Evolutionary conservation across 2,113 vertebrate species (phyloP).

Genomic region (Morphnarchus princeps): DNA sequence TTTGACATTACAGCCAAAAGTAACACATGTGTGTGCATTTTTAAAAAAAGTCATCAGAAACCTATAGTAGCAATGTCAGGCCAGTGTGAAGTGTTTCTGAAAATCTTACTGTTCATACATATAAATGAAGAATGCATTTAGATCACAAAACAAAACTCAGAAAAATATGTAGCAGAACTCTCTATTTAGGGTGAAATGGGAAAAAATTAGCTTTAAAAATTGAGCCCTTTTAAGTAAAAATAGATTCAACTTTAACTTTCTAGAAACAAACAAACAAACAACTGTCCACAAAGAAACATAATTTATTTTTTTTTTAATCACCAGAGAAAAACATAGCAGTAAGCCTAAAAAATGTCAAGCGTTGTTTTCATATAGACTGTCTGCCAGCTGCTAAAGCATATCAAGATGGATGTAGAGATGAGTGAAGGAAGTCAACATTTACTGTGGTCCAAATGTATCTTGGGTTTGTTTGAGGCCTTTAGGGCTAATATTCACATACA

Average conservation of each 20-base stretch:
- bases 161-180: not conserved
- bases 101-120: not conserved
- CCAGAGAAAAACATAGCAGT: not conserved
- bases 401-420: not conserved
- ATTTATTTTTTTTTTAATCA: not conserved
- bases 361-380: not conserved
- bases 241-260: not conserved
- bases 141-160: not conserved
- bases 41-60: not conserved
- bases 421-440: not conserved
- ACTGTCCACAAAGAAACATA: not conserved
- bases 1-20: not conserved
- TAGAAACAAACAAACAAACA: not conserved
- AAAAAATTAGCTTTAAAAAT: not conserved
- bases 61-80: not conserved
- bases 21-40: not conserved
- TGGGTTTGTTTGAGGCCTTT: not conserved
- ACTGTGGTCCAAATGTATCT: not conserved
- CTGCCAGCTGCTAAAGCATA: not conserved
- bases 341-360: not conserved
- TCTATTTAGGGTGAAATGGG: not conserved
- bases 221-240: not conserved
- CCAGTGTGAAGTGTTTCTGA: not conserved
- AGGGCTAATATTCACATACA: not conserved
- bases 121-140: not conserved